Base-by-base conservation (phyloP, 1,140 invertebrate species). In the Lepidostoma basale region DNA sequence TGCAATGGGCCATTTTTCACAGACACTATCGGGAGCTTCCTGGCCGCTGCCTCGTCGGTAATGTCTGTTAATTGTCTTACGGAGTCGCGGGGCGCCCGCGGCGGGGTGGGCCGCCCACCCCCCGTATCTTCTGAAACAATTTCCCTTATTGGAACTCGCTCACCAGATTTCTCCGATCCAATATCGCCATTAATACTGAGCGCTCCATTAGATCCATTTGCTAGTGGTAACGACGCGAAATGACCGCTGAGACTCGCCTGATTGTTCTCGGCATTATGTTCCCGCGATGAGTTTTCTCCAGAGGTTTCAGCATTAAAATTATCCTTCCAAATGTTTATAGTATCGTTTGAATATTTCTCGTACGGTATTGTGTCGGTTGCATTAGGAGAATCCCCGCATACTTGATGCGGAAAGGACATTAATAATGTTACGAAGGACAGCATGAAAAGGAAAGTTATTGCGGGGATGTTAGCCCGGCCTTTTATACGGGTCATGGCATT, bases 31-130 rank as follows among this genome's bases (percentile, higher is more conserved):
- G 9, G 36, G 14, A 22, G 28, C 42, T 39, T 67, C 44, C 58
- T 67, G 66, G 69, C 60, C 56, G 62, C 65, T 40, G 65, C 54
- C 52, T 60, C 56, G 3, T 20, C 40, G 23, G 49, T 70, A 70
- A 71, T 67, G 62, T 68, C 69, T 64, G 52, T 60, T 71, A 71
- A 71, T 71, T 71, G 69, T 71, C 65, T 71, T 58, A 44, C 69
- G 45, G 60, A 23, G 36, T 12, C 26, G 44, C 12, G 58, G 45
- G 56, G 54, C 20, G 45, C 23, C 8, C n/a, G 12, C 12, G 0
- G 8, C 26, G 23, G 25, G 26, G 23, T 39, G 5, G 33, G 20
- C 22, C n/a, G 25, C 44, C 25, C 12, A 6, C 18, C 58, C 30
- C 14, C 23, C 9, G 14, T 20, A 42, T 60, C 56, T 42, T 60